phyloP scores from a whole-genome alignment of 2,113 vertebrate genomes.

The Microcebus griseorufus region DNA sequence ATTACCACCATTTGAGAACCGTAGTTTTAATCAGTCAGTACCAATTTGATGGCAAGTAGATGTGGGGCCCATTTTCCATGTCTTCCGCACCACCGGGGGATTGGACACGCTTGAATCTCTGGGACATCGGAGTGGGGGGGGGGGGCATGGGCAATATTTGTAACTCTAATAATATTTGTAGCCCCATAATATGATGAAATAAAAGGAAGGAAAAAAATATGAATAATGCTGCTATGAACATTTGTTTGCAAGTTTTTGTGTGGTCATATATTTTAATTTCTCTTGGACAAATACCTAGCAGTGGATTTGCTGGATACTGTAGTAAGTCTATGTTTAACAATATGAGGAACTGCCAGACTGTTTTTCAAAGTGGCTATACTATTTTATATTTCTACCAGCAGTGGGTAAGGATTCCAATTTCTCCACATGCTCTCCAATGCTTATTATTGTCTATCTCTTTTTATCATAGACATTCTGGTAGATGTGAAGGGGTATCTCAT shows the following conservation, averaged over 20 bases:
- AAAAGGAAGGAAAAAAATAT: no score
- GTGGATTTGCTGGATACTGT: not conserved
- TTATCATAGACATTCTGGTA: not conserved
- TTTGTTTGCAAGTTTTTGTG: not conserved
- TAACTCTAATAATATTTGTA: no score
- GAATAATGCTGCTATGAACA: not conserved
- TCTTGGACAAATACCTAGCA: not conserved
- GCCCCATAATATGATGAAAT: no score
- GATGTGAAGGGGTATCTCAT: not conserved
- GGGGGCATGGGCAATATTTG: no score
- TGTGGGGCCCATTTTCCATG: no score
- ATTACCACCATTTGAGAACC: no score
- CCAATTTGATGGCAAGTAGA: no score
- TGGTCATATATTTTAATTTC: not conserved
- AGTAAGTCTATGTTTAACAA: not conserved
- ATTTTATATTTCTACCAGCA: not conserved
- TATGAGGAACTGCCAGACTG: not conserved
- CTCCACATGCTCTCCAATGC: not conserved
- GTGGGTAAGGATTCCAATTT: not conserved
- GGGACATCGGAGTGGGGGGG: no score
- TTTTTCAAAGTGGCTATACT: not conserved
- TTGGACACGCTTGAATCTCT: no score
- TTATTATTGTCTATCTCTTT: not conserved
- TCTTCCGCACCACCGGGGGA: no score
- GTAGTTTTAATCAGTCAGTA: no score